A percentile compares a stretch with the other conserved stretches of the same genome.
phyloP scores from a whole-genome alignment of 2,888 invertebrate species.

The Acholoe squamosa region DNA sequence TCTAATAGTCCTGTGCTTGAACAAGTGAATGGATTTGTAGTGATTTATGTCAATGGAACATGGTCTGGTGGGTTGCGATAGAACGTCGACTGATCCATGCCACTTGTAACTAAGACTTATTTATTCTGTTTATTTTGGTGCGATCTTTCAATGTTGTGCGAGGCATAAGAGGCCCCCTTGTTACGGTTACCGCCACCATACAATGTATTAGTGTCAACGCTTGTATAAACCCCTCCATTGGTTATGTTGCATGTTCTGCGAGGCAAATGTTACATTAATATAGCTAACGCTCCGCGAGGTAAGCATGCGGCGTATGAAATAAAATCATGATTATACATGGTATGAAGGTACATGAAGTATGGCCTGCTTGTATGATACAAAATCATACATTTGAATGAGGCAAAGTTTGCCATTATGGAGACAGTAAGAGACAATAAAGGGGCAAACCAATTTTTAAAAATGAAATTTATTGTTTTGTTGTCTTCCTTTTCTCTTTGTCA shows the following conservation, averaged over 20 bases:
- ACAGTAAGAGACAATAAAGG: neutral
- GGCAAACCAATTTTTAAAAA: conserved; percentile 1
- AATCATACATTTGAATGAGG: neutral
- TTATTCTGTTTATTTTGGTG: conserved; percentile 31
- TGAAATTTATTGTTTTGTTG: neutral
- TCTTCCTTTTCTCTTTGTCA: too few relatives aligned
- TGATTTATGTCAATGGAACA: neutral
- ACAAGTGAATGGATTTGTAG: neutral
- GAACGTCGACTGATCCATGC: neutral
- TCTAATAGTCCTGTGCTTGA: neutral
- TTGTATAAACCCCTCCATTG: neutral
- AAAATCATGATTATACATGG: neutral
- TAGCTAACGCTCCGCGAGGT: neutral
- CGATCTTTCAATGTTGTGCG: conserved; percentile 14
- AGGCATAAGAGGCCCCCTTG: neutral
- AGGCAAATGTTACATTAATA: conserved; percentile 9
- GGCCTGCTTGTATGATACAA: conserved; percentile 14
- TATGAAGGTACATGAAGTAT: neutral
- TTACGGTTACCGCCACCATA: neutral
- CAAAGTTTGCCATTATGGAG: neutral
- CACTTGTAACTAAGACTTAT: neutral
- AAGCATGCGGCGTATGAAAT: neutral
- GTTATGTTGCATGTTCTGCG: neutral
- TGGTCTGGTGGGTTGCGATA: neutral
- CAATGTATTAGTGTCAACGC: conserved; percentile 36